Conservation (phyloP, 1,140 invertebrate species). For the Whitmania pigra region DNA sequence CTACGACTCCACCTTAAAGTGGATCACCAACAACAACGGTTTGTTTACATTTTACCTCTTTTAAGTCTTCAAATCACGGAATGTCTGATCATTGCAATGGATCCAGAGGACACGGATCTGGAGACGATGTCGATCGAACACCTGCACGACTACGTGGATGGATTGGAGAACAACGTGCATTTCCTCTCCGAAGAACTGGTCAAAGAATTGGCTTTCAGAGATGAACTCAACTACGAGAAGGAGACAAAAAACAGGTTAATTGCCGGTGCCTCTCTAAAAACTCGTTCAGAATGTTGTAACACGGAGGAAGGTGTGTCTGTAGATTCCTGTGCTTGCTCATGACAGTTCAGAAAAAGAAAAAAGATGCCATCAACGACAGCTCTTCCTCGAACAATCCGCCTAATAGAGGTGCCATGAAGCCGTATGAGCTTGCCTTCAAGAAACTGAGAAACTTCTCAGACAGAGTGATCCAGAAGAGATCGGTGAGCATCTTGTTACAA, state of each 20-base stretch:
- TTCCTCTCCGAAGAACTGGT: neutral
- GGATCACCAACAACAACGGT: too few relatives aligned
- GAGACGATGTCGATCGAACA: neutral
- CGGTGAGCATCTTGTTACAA: neutral
- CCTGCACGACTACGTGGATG: neutral
- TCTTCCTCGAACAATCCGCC: neutral
- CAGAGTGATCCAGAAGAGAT: slow-evolving; percentile 2
- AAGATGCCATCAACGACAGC: neutral
- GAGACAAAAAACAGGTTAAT: slow-evolving; percentile 9
- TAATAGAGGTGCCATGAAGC: neutral
- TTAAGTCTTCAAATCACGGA: too few relatives aligned
- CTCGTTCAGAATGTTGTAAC: neutral
- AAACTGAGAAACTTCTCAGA: slow-evolving; percentile 2
- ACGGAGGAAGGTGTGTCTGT: neutral
- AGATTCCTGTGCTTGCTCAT: slow-evolving; percentile 7
- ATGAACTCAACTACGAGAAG: slow-evolving; percentile 10
- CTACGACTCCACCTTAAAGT: too few relatives aligned
- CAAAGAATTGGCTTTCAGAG: neutral
- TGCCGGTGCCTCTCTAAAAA: neutral
- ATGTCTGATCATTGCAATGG: too few relatives aligned
- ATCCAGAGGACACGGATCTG: too few relatives aligned
- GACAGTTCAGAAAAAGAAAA: slow-evolving; percentile 10
- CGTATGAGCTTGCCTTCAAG: neutral
- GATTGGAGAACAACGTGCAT: slow-evolving; percentile 1
- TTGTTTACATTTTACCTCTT: too few relatives aligned